Base-by-base conservation (phyloP, 2,113 vertebrate species). In the Paraplagusia blochii region DNA sequence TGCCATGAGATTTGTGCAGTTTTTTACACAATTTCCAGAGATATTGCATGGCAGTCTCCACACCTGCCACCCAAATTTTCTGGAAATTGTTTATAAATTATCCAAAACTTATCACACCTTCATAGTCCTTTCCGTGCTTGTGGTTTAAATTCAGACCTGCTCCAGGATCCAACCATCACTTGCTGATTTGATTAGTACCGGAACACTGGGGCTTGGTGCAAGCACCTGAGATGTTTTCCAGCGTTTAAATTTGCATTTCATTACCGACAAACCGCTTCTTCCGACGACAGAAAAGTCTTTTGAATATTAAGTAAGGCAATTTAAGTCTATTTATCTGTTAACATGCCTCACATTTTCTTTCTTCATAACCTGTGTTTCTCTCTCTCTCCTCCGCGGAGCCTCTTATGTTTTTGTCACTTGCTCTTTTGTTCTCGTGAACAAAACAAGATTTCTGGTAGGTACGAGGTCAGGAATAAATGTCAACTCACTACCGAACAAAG, bases 251-350 rank as follows among this genome's bases (percentile, higher is more conserved):
- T 69, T 35, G 29, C 58, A 58, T 53, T 64, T 59, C 46, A 62
- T 58, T 45, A 69, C 46, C 33, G 18, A 63, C 46, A 49, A n/a
- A n/a, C 61, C 17, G 3, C 38, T 12, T 1, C 38, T 40, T 11
- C 38, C 13, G 38, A 10, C 13, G 38, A 11, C 9, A 1, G 11
- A 12, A 5, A 47, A 22, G 46, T 50, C 13, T 49, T 40, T 40
- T 74, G 44, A 74, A 57, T 58, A 52, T 65, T 63, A 44, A 75
- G 14, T 13, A 2, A 56, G 40, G 8, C 38, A 35, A 18, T 69
- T 60, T 56, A 2, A 11, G 38, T 40, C 38, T 11, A 40, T 40
- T 12, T 40, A 40, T 40, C 10, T 11, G 11, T 40, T 11, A 40
- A 40, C 10, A 12, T 40, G 1, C 12, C 38, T 13, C 38, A 1